Evolutionary conservation across 2,797 vertebrate genomes (phyloP).

Genomic region (Psittacula echo): DNA sequence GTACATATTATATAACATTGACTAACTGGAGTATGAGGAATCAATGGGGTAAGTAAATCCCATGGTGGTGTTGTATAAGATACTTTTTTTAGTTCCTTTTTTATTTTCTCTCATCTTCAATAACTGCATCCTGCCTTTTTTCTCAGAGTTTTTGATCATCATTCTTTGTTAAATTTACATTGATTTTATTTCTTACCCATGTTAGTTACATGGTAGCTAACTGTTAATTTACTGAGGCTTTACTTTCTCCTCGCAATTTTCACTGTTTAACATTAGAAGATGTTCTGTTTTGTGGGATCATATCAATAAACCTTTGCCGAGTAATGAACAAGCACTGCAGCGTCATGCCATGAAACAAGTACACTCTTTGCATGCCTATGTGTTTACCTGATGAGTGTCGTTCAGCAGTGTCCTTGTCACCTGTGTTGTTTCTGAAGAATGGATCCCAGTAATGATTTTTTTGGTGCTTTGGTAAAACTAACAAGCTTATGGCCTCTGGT

Average conservation of each 20-base stretch:
- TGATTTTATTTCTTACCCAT: neutral
- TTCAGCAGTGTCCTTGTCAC: conserved; percentile 13
- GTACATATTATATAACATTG: rapidly evolving
- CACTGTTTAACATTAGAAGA: neutral
- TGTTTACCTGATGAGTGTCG: neutral
- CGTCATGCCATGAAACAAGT: neutral
- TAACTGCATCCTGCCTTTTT: neutral
- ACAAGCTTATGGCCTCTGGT: conserved; percentile 67
- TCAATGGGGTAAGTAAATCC: conserved; percentile 21
- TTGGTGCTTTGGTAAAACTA: conserved; percentile 75
- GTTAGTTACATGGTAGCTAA: neutral
- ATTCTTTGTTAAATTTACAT: neutral
- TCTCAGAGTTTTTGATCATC: neutral
- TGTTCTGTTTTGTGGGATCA: neutral
- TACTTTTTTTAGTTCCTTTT: neutral
- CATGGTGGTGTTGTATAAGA: neutral
- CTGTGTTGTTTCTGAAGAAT: neutral
- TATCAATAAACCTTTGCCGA: neutral
- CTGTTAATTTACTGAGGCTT: neutral
- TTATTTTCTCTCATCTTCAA: neutral
- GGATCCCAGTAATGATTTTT: conserved; percentile 8
- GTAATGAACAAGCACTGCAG: neutral
- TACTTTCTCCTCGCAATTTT: neutral
- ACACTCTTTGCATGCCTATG: neutral
- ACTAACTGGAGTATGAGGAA: neutral